phyloP scores from a whole-genome alignment of 2,113 vertebrate species.

The Pseudopodoces humilis region DNA sequence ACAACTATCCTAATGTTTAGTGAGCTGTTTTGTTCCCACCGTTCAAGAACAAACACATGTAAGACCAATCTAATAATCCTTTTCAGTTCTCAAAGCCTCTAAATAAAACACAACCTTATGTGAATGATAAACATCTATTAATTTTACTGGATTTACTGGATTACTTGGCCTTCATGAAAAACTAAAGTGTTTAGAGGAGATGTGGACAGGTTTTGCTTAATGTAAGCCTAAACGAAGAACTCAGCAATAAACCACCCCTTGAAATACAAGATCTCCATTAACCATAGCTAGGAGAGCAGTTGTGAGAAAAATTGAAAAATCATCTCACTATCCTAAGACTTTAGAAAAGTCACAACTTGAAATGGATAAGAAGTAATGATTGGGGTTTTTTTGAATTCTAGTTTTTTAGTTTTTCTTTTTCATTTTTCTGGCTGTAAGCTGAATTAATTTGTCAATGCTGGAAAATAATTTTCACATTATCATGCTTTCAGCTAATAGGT shows the following conservation, averaged over 20 bases:
- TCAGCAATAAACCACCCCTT: neutral
- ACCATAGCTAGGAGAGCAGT: neutral
- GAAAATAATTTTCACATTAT: neutral
- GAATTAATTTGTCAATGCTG: neutral
- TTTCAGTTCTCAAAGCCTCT: neutral
- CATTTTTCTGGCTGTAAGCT: neutral
- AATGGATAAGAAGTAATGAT: neutral
- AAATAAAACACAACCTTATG: neutral
- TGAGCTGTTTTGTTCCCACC: neutral
- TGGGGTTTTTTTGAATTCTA: fast-evolving
- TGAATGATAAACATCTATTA: neutral
- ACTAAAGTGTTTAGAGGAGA: neutral
- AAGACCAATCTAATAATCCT: neutral
- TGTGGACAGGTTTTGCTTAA: neutral
- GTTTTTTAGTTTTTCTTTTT: neutral
- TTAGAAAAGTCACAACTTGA: neutral
- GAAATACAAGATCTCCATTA: neutral
- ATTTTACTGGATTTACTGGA: neutral
- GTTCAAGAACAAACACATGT: neutral
- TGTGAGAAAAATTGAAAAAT: neutral
- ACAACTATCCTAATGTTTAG: neutral
- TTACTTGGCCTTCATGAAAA: neutral
- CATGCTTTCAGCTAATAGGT: neutral
- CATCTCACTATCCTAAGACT: neutral
- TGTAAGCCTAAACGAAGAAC: neutral